These are phyloP conservation scores for Catharus minimus DNA, from an alignment of 2,113 vertebrate species.

Conservation along the genomic window DNA sequence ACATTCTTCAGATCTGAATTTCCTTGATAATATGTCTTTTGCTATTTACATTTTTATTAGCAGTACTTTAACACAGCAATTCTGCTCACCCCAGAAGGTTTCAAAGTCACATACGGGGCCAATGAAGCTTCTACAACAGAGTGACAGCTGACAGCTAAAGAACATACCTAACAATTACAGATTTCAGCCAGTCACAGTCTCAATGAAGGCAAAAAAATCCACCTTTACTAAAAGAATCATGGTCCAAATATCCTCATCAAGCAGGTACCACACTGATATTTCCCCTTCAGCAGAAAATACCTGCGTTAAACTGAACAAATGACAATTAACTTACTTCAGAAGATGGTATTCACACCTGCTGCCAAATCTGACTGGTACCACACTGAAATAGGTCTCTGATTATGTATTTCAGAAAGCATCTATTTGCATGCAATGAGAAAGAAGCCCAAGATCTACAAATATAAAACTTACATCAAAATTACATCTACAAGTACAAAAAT, in stretches of 20 bases:
- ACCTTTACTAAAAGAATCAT: background rate
- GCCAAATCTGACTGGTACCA: background rate
- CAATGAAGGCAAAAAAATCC: background rate
- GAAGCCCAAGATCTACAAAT: background rate
- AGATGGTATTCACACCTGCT: background rate
- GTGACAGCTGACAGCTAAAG: background rate
- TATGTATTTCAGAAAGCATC: background rate
- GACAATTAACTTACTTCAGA: background rate
- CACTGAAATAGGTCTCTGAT: background rate
- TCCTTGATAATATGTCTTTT: background rate
- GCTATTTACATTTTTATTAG: background rate
- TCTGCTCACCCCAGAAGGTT: background rate
- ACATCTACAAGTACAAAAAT: too few relatives aligned
- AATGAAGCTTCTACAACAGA: background rate
- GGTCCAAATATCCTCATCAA: background rate
- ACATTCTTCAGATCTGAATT: background rate
- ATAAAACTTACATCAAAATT: too few relatives aligned
- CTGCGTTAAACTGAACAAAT: background rate
- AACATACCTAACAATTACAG: background rate
- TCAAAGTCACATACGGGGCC: background rate
- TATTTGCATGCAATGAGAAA: background rate
- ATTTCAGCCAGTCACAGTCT: background rate
- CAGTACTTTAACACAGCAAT: background rate
- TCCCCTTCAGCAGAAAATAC: background rate
- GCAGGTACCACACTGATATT: background rate